These are phyloP conservation scores for Hirundichthys speculiger DNA, from an alignment of 2,113 vertebrate species.

Conservation along the genomic window DNA sequence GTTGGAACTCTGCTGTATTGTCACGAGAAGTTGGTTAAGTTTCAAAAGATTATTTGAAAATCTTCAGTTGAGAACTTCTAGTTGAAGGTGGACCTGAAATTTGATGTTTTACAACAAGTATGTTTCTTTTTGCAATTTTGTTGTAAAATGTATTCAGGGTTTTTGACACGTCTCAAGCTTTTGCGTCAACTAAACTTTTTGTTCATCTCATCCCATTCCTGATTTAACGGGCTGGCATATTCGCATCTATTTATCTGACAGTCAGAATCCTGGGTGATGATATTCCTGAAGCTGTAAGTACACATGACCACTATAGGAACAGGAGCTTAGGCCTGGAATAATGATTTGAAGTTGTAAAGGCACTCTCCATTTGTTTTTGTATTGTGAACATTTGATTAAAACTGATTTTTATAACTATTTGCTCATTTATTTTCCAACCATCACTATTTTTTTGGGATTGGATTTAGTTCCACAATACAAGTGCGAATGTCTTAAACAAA, in stretches of 20 bases:
- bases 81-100: not conserved
- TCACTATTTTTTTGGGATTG: too few relatives aligned
- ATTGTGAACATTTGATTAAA: slow-evolving; percentile 82
- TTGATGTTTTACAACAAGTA: not conserved
- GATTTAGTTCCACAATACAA: too few relatives aligned
- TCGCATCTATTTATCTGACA: slow-evolving; percentile 15
- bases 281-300: slow-evolving; percentile 20
- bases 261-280: slow-evolving; percentile 7
- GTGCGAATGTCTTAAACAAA: not conserved
- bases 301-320: slow-evolving; percentile 60
- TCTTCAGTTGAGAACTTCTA: too few relatives aligned
- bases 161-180: slow-evolving; percentile 16
- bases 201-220: slow-evolving; percentile 53
- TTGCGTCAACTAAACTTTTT: not conserved
- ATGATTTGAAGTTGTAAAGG: slow-evolving; percentile 52
- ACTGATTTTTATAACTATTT: slow-evolving; percentile 53
- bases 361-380: slow-evolving; percentile 77
- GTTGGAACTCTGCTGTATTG: not conserved
- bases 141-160: slow-evolving; percentile 51
- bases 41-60: too few relatives aligned
- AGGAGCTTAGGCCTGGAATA: slow-evolving; percentile 22
- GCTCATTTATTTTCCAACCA: slow-evolving; percentile 4
- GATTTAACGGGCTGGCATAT: slow-evolving; percentile 9
- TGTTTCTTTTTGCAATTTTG: slow-evolving; percentile 11
- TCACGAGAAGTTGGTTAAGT: too few relatives aligned